These are phyloP conservation scores for Ctenicera cuprea DNA, from an alignment of 2,888 invertebrate genomes.

Conservation along the genomic window DNA sequence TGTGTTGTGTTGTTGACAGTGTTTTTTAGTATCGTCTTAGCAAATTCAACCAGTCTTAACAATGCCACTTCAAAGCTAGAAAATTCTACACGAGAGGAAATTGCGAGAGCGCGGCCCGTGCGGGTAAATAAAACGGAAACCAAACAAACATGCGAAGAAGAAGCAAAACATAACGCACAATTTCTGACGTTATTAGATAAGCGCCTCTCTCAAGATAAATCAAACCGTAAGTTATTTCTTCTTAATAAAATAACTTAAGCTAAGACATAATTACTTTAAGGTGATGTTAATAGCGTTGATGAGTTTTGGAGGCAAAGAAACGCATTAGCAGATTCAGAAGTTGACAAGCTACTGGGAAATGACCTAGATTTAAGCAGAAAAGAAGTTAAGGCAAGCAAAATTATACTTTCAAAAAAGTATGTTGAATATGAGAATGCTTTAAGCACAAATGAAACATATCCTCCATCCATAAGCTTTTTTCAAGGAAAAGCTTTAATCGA, in stretches of 20 bases:
- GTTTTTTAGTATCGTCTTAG: too few relatives aligned
- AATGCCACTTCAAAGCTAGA: too few relatives aligned
- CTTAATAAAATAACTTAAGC: neutral
- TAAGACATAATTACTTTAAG: conserved; percentile 6
- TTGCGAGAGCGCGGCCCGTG: too few relatives aligned
- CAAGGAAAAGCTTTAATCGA: conserved; percentile 75
- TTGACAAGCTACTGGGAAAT: conserved; percentile 1
- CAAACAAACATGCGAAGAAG: too few relatives aligned
- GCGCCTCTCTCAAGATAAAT: too few relatives aligned
- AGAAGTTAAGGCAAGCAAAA: conserved; percentile 47
- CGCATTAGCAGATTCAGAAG: conserved; percentile 12
- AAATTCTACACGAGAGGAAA: too few relatives aligned
- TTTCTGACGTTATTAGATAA: too few relatives aligned
- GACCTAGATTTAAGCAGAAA: conserved; percentile 1
- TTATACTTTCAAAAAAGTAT: conserved; percentile 45
- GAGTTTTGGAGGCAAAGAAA: conserved; percentile 18
- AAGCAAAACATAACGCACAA: too few relatives aligned
- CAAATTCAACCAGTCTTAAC: too few relatives aligned
- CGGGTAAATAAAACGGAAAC: too few relatives aligned
- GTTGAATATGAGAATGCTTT: conserved; percentile 42
- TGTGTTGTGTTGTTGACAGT: too few relatives aligned
- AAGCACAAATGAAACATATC: conserved; percentile 69
- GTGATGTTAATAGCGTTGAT: neutral
- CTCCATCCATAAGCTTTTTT: conserved; percentile 79
- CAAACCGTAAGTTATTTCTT: too few relatives aligned